Percentiles rank a stretch among this genome's conserved stretches.
phyloP scores from a whole-genome alignment of 2,888 invertebrate genomes.

The Heliconius charithonia region DNA sequence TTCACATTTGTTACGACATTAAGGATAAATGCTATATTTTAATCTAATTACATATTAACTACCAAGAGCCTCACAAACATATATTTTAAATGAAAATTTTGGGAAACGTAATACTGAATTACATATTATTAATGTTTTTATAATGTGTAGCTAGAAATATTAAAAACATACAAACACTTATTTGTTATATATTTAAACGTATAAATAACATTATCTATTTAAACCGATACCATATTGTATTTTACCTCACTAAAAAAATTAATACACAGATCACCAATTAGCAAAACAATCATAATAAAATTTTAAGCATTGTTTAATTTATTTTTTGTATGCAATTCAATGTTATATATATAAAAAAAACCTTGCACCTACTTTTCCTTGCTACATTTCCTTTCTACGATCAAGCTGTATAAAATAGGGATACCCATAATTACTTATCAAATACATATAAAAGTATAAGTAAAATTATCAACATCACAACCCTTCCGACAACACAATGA shows the following conservation, averaged over 20 bases:
- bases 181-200: not conserved
- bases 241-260: too few relatives aligned
- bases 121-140: not conserved
- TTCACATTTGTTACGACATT: not conserved
- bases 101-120: not conserved
- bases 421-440: not conserved
- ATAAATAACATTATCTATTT: not conserved
- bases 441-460: not conserved
- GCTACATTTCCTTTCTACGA: not conserved
- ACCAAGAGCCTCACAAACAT: not conserved
- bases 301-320: too few relatives aligned
- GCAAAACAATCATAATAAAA: too few relatives aligned
- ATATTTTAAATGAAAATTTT: slow-evolving; percentile 24
- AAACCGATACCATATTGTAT: not conserved
- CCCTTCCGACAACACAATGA: slow-evolving; percentile 6
- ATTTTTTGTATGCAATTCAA: too few relatives aligned
- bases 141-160: not conserved
- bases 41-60: not conserved
- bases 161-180: not conserved
- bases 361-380: not conserved
- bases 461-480: not conserved
- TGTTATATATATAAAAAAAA: not conserved
- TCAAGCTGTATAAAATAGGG: not conserved
- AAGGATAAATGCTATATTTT: not conserved
- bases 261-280: too few relatives aligned